Evolutionary conservation across 2,797 vertebrate genomes (phyloP), one percentile per base, ranked within the genome.

Genomic region (Rhabdomys pumilio): DNA sequence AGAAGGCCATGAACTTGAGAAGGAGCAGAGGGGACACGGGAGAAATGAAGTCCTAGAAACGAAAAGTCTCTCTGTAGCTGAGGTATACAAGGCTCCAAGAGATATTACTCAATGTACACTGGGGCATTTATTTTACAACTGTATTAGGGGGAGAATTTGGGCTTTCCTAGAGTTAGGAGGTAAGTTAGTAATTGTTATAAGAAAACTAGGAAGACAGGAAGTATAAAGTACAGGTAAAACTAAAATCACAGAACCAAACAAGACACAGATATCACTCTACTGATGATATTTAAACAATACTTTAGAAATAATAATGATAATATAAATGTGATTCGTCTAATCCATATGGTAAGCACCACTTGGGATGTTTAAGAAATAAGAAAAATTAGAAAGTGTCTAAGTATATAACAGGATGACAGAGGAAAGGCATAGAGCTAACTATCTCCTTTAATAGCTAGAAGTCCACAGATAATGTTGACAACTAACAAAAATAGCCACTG

Each of bases 201-300:
- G n/a, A 73, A 94, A 97, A 55, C 38, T 53, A 88, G 90, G 69
- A 79, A 29, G 29, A 90, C 91, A 67, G 41, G 34, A 96, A 91
- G 76, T 80, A 50, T 41, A 84, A 93, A 55, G 34, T 90, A n/a
- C 14, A 81, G 31, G 44, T 80, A 93, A 89, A 92, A 93, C 0
- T 3, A 89, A 95, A 86, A 79, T 44, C n/a, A 88, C 9, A 65
- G 14, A 65, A 79, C 50, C 67, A 95, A 86, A 85, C 31, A 84
- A 94, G 88, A 73, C 89, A n/a, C 20, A 82, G 7, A 77, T 76
- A 67, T 44, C 34, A 90, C 6, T 90, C 10, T 90, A 88, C 75
- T 87, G 31, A 72, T 90, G 17, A 87, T 47, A 59, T 90, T 59
- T 81, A 83, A 85, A 67, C 14, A 87, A 73, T 53, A 59, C 44